Evolutionary conservation across 92 coral and sea anemone species (phyloP).

Genomic region (Zoanthus sociatus): DNA sequence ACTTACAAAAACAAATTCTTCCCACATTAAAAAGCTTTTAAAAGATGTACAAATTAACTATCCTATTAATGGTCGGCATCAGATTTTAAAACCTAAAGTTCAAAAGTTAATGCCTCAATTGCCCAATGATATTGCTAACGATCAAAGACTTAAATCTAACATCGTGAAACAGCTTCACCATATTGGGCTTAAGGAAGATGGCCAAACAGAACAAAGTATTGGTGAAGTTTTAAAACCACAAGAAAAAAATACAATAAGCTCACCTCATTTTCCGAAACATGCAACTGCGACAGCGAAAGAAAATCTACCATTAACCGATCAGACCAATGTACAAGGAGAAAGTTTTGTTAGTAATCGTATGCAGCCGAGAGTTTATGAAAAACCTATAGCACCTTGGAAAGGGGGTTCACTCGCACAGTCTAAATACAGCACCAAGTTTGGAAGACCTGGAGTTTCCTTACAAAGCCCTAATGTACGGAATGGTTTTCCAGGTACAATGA

Average conservation of each 20-base stretch:
- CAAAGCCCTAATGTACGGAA: slow-evolving; percentile 12
- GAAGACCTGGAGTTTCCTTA: neutral
- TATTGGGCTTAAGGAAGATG: slow-evolving; percentile 3
- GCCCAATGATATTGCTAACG: slow-evolving; percentile 17
- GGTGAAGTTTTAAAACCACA: neutral
- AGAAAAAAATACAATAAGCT: neutral
- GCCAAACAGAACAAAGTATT: slow-evolving; percentile 18
- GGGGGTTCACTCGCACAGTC: neutral
- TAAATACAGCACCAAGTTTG: neutral
- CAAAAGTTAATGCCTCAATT: neutral
- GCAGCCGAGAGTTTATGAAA: slow-evolving; percentile 2
- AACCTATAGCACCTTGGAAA: slow-evolving; percentile 3
- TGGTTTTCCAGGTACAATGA: slow-evolving; percentile 43
- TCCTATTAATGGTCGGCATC: slow-evolving; percentile 22
- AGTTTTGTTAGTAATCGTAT: neutral
- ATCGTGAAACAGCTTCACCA: slow-evolving; percentile 22
- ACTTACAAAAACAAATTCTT: neutral
- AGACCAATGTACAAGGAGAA: neutral
- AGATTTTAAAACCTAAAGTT: slow-evolving; percentile 16
- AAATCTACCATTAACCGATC: neutral
- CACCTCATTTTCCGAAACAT: neutral
- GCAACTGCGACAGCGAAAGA: neutral
- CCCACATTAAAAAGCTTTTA: neutral
- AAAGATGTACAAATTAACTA: slow-evolving; percentile 6
- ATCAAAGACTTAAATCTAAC: slow-evolving; percentile 26